Evolutionary conservation across 2,797 vertebrate species (phyloP).

Genomic region (Rhinogobio ventralis): DNA sequence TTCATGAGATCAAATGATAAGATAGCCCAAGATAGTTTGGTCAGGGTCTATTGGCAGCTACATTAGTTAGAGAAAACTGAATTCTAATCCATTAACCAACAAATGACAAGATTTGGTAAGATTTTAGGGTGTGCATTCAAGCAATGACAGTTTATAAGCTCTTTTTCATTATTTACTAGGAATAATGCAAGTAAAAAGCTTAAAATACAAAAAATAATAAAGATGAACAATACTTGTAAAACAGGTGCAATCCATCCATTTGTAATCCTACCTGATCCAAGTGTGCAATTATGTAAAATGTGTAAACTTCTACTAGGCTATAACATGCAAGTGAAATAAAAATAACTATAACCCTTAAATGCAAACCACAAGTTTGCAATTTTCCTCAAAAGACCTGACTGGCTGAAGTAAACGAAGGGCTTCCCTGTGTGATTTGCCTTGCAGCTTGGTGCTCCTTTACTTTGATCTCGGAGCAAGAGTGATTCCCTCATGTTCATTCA

Average conservation of each 20-base stretch:
- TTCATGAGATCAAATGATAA: not conserved
- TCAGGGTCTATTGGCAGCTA: not conserved
- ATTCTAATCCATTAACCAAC: not conserved
- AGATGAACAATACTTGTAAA: not conserved
- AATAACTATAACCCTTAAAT: not conserved
- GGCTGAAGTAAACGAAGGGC: not conserved
- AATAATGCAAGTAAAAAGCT: not conserved
- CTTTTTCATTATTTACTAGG: not conserved
- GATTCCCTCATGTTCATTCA: constrained; percentile 31
- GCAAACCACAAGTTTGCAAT: not conserved
- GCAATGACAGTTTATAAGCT: not conserved
- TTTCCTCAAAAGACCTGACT: not conserved
- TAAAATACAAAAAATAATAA: not conserved
- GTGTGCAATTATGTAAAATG: not conserved
- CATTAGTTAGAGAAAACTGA: not conserved
- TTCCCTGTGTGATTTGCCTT: constrained; percentile 24
- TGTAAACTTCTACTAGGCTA: not conserved
- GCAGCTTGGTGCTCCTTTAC: not conserved
- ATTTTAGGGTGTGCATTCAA: not conserved
- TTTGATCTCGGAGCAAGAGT: constrained; percentile 35
- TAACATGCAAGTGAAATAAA: not conserved
- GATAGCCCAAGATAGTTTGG: not conserved
- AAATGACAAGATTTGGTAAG: not conserved
- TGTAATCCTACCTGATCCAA: not conserved
- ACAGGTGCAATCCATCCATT: not conserved